These are phyloP conservation scores for Schlechtendalia chinensis DNA, from an alignment of 1,140 invertebrate genomes.

Conservation along the genomic window DNA sequence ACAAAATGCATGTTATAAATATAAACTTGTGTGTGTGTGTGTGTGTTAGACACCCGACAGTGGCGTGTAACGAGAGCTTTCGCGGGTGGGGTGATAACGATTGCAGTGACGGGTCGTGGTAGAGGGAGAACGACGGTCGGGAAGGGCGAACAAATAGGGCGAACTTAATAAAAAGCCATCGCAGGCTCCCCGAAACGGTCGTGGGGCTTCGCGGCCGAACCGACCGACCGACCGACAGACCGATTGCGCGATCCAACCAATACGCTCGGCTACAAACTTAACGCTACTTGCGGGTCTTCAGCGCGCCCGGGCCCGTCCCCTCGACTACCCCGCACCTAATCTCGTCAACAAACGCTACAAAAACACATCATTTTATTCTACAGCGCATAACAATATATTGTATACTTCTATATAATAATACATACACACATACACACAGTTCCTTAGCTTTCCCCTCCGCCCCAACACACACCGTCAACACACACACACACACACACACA, in stretches of 20 bases:
- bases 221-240: slow-evolving; percentile 39
- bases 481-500: too few species aligned
- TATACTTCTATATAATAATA: background rate
- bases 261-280: slow-evolving; percentile 46
- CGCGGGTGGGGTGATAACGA: background rate
- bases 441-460: too few species aligned
- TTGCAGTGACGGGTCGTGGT: background rate
- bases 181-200: slow-evolving; percentile 27
- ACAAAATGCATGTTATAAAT: background rate
- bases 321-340: slow-evolving; percentile 23
- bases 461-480: too few species aligned
- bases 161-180: slow-evolving; percentile 47
- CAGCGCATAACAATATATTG: background rate
- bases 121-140: background rate
- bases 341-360: slow-evolving; percentile 35
- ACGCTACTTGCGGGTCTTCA: slow-evolving; percentile 45
- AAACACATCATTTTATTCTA: slow-evolving; percentile 46
- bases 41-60: background rate
- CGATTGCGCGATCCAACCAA: slow-evolving; percentile 35
- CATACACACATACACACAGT: too few species aligned
- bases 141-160: slow-evolving; percentile 33
- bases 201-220: slow-evolving; percentile 37
- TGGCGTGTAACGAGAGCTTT: slow-evolving; percentile 40
- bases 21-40: background rate
- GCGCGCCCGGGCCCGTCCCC: background rate